Percentiles rank a stretch among this genome's conserved stretches.
Conservation (phyloP, 2,113 vertebrate genomes). For the Cephalophus harveyi region DNA sequence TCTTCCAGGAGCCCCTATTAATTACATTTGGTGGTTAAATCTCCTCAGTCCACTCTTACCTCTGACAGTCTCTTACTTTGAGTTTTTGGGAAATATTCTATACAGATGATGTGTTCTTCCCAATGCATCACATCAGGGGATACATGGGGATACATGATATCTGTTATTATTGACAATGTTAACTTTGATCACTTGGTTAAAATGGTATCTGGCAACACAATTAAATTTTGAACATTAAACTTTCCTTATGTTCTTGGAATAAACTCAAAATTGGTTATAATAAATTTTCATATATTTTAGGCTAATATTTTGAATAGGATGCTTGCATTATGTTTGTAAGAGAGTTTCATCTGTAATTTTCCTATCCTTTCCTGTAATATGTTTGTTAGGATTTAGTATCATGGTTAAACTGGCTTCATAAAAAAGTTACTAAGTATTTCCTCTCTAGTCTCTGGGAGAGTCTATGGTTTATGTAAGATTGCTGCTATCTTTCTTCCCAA, state of each 20-base stretch:
- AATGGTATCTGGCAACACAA: neutral
- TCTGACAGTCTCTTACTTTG: neutral
- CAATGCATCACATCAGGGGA: neutral
- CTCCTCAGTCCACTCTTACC: neutral
- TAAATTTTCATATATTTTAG: neutral
- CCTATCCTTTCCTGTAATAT: neutral
- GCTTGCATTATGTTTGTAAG: neutral
- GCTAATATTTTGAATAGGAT: neutral
- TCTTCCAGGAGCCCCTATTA: neutral
- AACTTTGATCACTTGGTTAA: neutral
- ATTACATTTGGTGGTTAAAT: neutral
- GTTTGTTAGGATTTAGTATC: neutral
- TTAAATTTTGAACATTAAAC: neutral
- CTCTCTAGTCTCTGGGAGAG: neutral
- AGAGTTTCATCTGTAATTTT: neutral
- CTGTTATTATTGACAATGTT: neutral
- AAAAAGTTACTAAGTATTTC: neutral
- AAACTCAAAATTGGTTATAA: neutral
- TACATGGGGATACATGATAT: too few species aligned
- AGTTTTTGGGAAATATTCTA: neutral
- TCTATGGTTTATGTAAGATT: neutral
- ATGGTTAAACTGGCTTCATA: neutral
- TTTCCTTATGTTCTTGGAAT: neutral
- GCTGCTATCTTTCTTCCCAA: neutral
- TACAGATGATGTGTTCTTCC: neutral